Percentiles rank a stretch among this genome's conserved stretches.
Evolutionary conservation across 2,113 vertebrate genomes (phyloP).

Genomic region (Tyrannus savana): DNA sequence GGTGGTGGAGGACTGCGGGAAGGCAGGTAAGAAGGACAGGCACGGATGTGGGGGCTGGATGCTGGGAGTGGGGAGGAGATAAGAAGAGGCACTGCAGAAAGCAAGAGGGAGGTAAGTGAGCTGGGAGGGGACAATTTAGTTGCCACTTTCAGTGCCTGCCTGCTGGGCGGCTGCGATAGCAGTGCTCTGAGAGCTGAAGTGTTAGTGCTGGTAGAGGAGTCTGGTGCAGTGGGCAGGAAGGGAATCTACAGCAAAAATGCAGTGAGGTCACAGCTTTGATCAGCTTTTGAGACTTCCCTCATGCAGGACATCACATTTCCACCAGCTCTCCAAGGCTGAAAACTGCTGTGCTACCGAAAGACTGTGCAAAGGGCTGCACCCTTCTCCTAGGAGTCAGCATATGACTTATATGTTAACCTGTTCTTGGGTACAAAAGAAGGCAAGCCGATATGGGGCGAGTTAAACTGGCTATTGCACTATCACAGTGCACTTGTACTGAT

Average conservation of each 20-base stretch:
- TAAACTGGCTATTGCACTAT: background rate
- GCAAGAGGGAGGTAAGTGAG: background rate
- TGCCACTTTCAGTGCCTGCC: fast-evolving
- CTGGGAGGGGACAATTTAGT: background rate
- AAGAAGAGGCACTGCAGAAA: background rate
- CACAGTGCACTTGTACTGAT: background rate
- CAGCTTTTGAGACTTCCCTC: background rate
- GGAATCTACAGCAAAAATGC: fast-evolving
- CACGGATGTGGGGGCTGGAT: fast-evolving
- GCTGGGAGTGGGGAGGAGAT: background rate
- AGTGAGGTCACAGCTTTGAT: background rate
- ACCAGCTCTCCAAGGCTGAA: background rate
- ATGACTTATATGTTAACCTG: background rate
- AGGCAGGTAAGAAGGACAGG: background rate
- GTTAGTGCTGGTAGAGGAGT: background rate
- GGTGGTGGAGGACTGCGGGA: background rate
- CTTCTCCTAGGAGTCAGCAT: background rate
- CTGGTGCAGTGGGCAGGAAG: background rate
- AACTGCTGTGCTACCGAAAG: background rate
- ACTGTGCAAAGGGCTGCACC: background rate
- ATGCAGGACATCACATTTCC: fast-evolving
- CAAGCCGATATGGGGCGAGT: fast-evolving
- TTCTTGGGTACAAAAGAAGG: background rate
- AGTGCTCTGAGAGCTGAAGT: background rate
- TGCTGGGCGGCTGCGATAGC: background rate